Evolutionary conservation across 2,113 vertebrate genomes (phyloP), one percentile per base, ranked within the genome.

Genomic region (Bungarus multicinctus): DNA sequence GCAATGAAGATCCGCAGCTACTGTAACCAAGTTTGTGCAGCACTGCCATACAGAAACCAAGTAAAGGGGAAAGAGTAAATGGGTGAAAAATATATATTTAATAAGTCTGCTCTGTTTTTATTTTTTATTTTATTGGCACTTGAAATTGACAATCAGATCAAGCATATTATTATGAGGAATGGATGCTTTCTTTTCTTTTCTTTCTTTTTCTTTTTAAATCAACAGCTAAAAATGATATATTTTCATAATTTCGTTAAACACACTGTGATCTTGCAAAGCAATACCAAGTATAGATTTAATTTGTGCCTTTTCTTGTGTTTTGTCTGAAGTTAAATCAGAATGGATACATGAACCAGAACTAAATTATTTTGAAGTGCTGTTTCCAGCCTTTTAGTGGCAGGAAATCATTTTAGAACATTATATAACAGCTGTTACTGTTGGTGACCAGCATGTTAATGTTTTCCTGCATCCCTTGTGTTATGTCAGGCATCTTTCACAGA

Each of bases 401-500:
- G 97, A 98, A 98, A 97, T 97, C 95, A 93, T 95, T 98, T 97
- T 95, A 91, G 97, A 98, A 98, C 93, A 97, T 98, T 97, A 97
- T 2, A 0, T 97, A 97, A 96, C 96, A 97, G 96, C 97, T 98
- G 95, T 94, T 95, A 92, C 94, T 95, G 90, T 94, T 94, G 93
- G 95, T 96, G 96, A 97, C 97, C 95, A 95, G 91, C 30, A 90
- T 93, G 94, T 95, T 92, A 95, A 96, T 95, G 91, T 95, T 96
- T 97, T 95, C 90, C 96, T 97, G 74, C 95, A 91, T 91, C 94
- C 95, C 94, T 96, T 91, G 89, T 95, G 92, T 93, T 93, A 88
- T 93, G 0, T 93, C 91, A 91, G 87, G 94, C 60, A 92, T 95
- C 34, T 95, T 96, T 95, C 95, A 94, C 50, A 85, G 16, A 43